Evolutionary conservation across 1,140 invertebrate species (phyloP).

Genomic region (Coenobita brevimanus): DNA sequence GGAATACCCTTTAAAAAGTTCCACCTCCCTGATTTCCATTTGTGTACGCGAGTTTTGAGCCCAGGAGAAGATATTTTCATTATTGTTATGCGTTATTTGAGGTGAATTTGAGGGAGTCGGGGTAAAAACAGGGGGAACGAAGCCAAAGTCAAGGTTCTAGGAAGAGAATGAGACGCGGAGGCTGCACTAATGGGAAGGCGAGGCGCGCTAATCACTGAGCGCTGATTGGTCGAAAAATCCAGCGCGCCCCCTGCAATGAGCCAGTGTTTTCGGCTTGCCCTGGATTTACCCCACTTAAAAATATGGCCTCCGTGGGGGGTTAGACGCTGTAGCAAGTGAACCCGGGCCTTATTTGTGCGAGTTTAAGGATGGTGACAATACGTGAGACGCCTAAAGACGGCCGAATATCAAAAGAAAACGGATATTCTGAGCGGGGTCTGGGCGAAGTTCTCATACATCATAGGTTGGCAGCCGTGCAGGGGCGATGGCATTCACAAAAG

Average conservation of each 20-base stretch:
- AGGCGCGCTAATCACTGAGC: constrained; percentile 69
- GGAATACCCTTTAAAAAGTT: no score
- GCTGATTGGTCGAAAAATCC: constrained; percentile 68
- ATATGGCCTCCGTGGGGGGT: not conserved
- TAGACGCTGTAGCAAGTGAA: not conserved
- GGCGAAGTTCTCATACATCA: constrained; percentile 63
- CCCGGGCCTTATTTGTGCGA: not conserved
- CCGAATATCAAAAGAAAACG: constrained; percentile 34
- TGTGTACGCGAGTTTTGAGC: no score
- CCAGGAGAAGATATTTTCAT: constrained; percentile 6
- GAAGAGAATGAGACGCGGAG: constrained; percentile 59
- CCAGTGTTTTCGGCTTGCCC: constrained; percentile 63
- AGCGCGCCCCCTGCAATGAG: constrained; percentile 67
- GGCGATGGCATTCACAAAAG: no score
- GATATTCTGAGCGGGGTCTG: constrained; percentile 22
- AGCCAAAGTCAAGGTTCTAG: constrained; percentile 46
- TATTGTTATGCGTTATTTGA: no score
- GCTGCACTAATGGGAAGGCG: constrained; percentile 68
- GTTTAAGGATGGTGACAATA: constrained; percentile 26
- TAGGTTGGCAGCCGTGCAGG: constrained; percentile 66
- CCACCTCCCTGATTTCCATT: no score
- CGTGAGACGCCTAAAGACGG: constrained; percentile 1
- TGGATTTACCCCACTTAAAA: constrained; percentile 54
- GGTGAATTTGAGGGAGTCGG: not conserved
- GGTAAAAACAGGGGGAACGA: no score